Conservation (phyloP, 1,140 invertebrate genomes). For the Neuroterus valhalla region DNA sequence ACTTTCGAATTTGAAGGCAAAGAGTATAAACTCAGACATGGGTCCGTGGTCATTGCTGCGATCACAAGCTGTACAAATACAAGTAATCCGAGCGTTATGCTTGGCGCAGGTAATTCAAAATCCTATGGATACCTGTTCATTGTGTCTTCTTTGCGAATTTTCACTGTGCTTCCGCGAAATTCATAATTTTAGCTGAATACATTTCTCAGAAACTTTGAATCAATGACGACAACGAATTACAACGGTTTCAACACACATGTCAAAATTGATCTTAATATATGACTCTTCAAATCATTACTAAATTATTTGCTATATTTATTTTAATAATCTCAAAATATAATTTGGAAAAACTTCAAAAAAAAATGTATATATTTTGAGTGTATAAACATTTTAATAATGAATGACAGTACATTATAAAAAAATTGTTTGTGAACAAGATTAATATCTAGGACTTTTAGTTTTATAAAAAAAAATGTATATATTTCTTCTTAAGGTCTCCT, state of each 20-base stretch:
- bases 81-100: slow-evolving; percentile 97
- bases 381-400: too few relatives aligned
- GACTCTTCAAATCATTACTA: too few relatives aligned
- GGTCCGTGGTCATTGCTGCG: slow-evolving; percentile 96
- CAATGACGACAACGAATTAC: not conserved
- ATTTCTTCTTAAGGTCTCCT: slow-evolving; percentile 82
- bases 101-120: slow-evolving; percentile 84
- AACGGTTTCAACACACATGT: not conserved
- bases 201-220: slow-evolving; percentile 3
- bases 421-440: too few relatives aligned
- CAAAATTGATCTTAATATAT: too few relatives aligned
- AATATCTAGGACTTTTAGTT: too few relatives aligned
- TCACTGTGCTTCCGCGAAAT: not conserved
- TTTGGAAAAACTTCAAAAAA: too few relatives aligned
- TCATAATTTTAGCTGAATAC: slow-evolving; percentile 15
- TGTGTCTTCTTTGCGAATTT: slow-evolving; percentile 12
- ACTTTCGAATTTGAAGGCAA: slow-evolving; percentile 88
- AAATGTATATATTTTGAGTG: too few relatives aligned
- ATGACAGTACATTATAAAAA: too few relatives aligned
- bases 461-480: too few relatives aligned
- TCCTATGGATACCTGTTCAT: not conserved
- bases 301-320: too few relatives aligned
- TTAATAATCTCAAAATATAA: too few relatives aligned
- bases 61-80: slow-evolving; percentile 99
- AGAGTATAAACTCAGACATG: slow-evolving; percentile 91